Base-by-base conservation (phyloP, 2,888 invertebrate genomes). In the Andrena haemorrhoa region DNA sequence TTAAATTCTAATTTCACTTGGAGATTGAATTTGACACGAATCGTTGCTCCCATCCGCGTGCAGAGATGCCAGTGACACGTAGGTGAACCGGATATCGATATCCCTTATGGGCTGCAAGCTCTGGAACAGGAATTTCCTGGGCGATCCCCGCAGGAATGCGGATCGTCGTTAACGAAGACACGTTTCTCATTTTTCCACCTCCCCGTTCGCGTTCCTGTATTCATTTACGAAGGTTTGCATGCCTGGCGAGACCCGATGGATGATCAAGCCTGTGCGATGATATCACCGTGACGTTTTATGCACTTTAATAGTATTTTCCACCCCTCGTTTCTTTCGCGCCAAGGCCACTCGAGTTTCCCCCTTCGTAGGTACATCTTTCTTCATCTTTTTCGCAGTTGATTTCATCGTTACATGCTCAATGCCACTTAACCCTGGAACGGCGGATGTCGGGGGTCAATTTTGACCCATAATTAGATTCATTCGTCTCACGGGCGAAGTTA, bases 131-230 rank as follows among this genome's bases (percentile, higher is more conserved):
- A 89, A 87, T 88, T 89, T 89, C 89, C 86, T 79, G 82, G 77
- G 74, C 82, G 83, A 87, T 83, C 87, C 85, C 89, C 74, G 66
- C 80, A 89, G 80, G 88, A 89, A 88, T 89, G 88, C 80, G 82
- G 89, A 87, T 85, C 82, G 84, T 89, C 85, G 82, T 88, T 87
- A 88, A 86, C 87, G 88, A 85, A 84, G 88, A 84, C 84, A 86
- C 86, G 88, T 80, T 84, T 75, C 61, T 81, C 78, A 71, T 58
- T 78, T 78, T 86, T 87, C 58, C 47, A 53, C 31, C 47, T 69
- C 64, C 58, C 35, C 60, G 61, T 72, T 76, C 73, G 77, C 77
- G 83, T 79, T 75, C 82, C 73, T 72, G 56, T 76, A 75, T 74
- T 85, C 87, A 76, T 87, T 85, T 82, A 80, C 83, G 61, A 69